Percentiles rank a stretch among this genome's conserved stretches.
Conservation (phyloP, 2,797 vertebrate genomes). For the Emydoidea blandingii region DNA sequence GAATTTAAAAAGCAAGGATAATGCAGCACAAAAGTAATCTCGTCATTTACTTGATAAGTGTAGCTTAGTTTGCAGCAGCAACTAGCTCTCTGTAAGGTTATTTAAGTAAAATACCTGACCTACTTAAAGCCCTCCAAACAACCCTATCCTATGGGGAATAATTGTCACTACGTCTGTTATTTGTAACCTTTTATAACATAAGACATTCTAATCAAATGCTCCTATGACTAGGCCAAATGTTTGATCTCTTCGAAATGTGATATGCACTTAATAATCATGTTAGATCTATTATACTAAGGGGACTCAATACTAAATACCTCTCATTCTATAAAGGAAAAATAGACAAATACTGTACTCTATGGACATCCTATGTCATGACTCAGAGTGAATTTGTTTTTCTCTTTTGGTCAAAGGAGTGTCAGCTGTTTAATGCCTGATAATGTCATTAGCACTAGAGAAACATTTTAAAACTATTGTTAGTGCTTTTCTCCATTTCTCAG, state of each 20-base stretch:
- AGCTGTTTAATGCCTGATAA: slow-evolving; percentile 19
- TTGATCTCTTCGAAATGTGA: slow-evolving; percentile 34
- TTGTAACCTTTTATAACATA: slow-evolving; percentile 6
- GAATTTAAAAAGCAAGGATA: neutral
- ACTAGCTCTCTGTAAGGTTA: neutral
- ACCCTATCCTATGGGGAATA: slow-evolving; percentile 14
- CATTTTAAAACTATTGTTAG: neutral
- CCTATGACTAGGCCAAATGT: slow-evolving; percentile 31
- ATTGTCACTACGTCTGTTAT: neutral
- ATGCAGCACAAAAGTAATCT: neutral
- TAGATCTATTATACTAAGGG: slow-evolving; percentile 3
- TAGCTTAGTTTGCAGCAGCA: neutral
- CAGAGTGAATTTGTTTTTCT: slow-evolving; percentile 30
- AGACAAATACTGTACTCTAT: slow-evolving; percentile 49
- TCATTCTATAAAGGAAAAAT: slow-evolving; percentile 50
- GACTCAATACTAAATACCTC: neutral
- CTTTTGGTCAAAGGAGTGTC: slow-evolving; percentile 3
- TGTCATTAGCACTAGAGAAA: neutral
- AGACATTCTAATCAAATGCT: slow-evolving; percentile 36
- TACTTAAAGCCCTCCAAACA: neutral
- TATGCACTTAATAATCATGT: neutral
- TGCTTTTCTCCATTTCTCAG: slow-evolving; percentile 14
- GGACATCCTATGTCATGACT: slow-evolving; percentile 57
- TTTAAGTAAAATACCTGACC: neutral
- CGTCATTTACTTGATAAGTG: neutral